Conservation (phyloP, 30 jellyfish, hydroid and myxozoan genomes). For the Aurelia coerulea region DNA sequence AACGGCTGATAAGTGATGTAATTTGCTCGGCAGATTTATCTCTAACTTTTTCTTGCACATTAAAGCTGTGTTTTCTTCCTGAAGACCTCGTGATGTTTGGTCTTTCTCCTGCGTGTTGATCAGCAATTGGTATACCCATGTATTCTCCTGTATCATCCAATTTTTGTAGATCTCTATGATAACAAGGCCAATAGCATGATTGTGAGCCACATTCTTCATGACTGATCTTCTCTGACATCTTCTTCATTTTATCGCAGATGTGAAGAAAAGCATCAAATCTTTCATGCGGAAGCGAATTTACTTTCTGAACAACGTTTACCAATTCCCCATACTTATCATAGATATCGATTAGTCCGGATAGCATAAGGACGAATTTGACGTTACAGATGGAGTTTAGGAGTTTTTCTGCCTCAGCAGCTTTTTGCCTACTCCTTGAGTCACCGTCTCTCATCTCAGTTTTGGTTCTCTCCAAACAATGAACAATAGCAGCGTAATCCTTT, state of each 20-base stretch:
- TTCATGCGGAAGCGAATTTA: conserved; percentile 29
- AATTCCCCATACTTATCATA: conserved; percentile 28
- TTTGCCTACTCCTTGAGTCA: conserved; percentile 23
- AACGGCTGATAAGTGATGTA: conserved; percentile 19
- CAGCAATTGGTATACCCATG: conserved; percentile 22
- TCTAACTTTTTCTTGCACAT: conserved; percentile 19
- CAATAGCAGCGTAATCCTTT: conserved; percentile 38
- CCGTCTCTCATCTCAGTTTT: conserved; percentile 9
- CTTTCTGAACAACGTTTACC: conserved; percentile 31
- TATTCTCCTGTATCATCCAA: conserved; percentile 45
- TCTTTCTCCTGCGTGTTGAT: conserved; percentile 21
- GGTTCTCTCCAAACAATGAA: conserved; percentile 36
- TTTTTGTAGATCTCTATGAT: conserved; percentile 26
- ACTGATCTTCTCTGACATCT: conserved; percentile 6
- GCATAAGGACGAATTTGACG: conserved; percentile 17
- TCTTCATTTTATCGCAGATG: conserved; percentile 23
- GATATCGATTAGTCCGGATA: conserved; percentile 25
- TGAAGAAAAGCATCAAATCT: conserved; percentile 16
- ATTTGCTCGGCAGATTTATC: conserved; percentile 15
- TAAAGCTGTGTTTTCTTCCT: conserved; percentile 37
- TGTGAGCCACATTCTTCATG: conserved; percentile 8
- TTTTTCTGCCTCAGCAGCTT: conserved; percentile 40
- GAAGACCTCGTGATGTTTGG: conserved; percentile 13
- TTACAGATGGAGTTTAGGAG: conserved; percentile 19
- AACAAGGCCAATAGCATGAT: conserved; percentile 37